Base-by-base conservation (phyloP, 2,113 vertebrate species). In the Poeciliopsis occidentalis region DNA sequence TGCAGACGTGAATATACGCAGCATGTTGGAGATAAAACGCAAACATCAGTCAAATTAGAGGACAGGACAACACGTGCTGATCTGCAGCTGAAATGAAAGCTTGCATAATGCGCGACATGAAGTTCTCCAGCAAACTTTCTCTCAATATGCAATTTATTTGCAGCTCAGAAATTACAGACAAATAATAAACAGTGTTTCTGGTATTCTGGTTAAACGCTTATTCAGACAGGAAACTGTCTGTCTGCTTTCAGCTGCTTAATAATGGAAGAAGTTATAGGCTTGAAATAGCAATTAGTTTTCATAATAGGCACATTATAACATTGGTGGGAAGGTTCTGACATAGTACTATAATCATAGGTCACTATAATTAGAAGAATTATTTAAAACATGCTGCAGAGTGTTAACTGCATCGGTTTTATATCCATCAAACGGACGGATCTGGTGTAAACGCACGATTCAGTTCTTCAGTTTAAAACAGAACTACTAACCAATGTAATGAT, bases 21-120 rank as follows among this genome's bases (percentile, higher is more conserved):
- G 64, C 66, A 61, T 39, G 65, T 65, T 73, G 34, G 27, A 60
- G 82, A 88, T 84, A 83, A 81, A 44, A 71, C 57, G 19, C 74
- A 64, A 32, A 63, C 27, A 8, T 29, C 12, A 32, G 30, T 22
- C 51, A 54, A 54, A 54, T 0, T 54, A 8, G 51, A 54, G 51
- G 24, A 54, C 51, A 54, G 51, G 22, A 10, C 51, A 8, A 22
- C 22, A 0, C n/a, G 47, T 19, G 51, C 11, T 57, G 51, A 57
- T 57, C 51, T 17, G 17, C 5, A 37, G 34, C 44, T 51, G 13
- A 57, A 57, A 57, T 57, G 8, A 24, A 57, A n/a, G 51, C 22
- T 1, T 19, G 44, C 15, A 15, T 19, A 47, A 4, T 6, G 44
- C 1, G 17, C 4, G 12, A 37, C 34, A 44, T 44, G 41, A 44